Conservation (phyloP, 1,140 invertebrate genomes). For the Drosophila kepulauana region DNA sequence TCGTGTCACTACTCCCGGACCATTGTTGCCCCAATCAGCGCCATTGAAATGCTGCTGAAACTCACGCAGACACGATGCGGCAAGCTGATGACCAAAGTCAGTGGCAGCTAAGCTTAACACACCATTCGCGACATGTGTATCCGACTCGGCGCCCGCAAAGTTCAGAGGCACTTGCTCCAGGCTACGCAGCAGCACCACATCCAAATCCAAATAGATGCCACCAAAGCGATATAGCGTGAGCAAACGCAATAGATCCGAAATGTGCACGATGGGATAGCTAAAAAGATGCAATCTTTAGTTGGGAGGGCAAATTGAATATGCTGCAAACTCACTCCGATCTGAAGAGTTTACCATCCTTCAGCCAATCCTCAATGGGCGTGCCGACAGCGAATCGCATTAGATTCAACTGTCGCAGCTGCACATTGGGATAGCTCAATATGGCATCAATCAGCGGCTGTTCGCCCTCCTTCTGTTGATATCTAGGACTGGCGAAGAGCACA, state of each 20-base stretch:
- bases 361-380: conserved; percentile 88
- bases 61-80: conserved; percentile 86
- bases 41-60: conserved; percentile 87
- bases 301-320: neutral
- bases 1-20: conserved; percentile 90
- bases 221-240: conserved; percentile 91
- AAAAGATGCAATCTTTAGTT: neutral
- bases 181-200: conserved; percentile 89
- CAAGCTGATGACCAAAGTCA: conserved; percentile 87
- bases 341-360: conserved; percentile 86
- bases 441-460: conserved; percentile 63
- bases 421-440: conserved; percentile 86
- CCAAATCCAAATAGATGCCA: conserved; percentile 91
- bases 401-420: conserved; percentile 87
- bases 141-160: conserved; percentile 88
- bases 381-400: conserved; percentile 86
- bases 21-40: conserved; percentile 89
- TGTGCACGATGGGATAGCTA: conserved; percentile 85
- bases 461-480: conserved; percentile 50
- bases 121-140: conserved; percentile 87
- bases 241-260: conserved; percentile 90
- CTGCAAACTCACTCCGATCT: conserved; percentile 83
- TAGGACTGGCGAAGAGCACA: conserved; percentile 86
- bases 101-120: conserved; percentile 87
- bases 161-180: conserved; percentile 87